phyloP scores from a whole-genome alignment of 2,797 vertebrate genomes.

The Graptemys geographica region DNA sequence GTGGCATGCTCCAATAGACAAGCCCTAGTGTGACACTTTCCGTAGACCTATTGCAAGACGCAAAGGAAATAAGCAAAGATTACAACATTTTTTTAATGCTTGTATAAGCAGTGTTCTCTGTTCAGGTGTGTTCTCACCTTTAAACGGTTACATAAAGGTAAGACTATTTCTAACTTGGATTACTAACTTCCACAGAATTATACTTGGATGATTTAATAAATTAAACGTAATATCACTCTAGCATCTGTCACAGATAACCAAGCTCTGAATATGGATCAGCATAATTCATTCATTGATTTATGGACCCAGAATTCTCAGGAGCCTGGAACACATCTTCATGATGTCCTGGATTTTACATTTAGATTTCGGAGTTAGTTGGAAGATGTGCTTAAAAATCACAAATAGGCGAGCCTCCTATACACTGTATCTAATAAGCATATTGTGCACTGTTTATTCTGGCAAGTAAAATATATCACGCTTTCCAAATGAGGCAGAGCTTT shows the following conservation, averaged over 20 bases:
- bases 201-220: not conserved
- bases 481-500: conserved; percentile 20
- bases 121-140: not conserved
- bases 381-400: not conserved
- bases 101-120: not conserved
- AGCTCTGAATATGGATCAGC: not conserved
- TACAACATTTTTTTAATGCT: not conserved
- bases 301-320: not conserved
- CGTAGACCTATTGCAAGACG: not conserved
- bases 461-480: conserved; percentile 29
- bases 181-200: not conserved
- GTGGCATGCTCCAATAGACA: not conserved
- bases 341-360: not conserved
- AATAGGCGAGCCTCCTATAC: conserved; percentile 6
- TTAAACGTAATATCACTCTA: not conserved
- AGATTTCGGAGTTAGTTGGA: not conserved
- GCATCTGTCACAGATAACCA: not conserved
- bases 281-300: not conserved
- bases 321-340: not conserved
- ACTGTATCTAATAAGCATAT: not conserved
- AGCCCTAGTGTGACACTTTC: not conserved
- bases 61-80: not conserved
- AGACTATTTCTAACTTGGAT: not conserved
- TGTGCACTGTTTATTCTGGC: not conserved
- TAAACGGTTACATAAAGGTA: not conserved